A percentile compares a stretch with the other conserved stretches of the same genome.
phyloP scores from a whole-genome alignment of 2,888 invertebrate species.

The Drosophila kanekoi region DNA sequence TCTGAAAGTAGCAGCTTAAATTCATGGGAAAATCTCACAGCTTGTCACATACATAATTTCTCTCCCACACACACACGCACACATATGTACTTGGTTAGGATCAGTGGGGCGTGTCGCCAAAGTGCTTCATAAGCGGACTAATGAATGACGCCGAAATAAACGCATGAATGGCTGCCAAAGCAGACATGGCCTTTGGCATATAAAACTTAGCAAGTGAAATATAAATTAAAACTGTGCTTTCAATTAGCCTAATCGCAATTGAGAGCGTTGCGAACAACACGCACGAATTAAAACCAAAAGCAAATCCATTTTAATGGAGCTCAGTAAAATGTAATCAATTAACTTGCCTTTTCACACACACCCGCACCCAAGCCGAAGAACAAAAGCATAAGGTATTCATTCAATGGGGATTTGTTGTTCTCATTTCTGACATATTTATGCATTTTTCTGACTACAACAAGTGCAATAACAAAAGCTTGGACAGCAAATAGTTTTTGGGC shows the following conservation, averaged over 20 bases:
- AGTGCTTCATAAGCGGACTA: conserved; percentile 51
- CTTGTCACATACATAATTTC: neutral
- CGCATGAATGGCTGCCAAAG: conserved; percentile 47
- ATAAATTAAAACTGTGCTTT: conserved; percentile 27
- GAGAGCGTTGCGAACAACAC: conserved; percentile 25
- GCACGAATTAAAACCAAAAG: conserved; percentile 38
- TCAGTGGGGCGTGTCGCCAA: conserved; percentile 34
- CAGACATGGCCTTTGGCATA: conserved; percentile 8
- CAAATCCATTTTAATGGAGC: conserved; percentile 24
- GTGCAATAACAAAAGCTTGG: conserved; percentile 3
- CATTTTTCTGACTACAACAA: conserved; percentile 8
- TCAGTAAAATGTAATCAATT: conserved; percentile 56
- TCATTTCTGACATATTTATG: conserved; percentile 26
- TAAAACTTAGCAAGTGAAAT: conserved; percentile 6
- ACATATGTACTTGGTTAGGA: neutral
- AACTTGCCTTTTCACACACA: conserved; percentile 25
- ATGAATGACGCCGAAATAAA: conserved; percentile 44
- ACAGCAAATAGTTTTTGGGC: conserved; percentile 38
- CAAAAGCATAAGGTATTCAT: conserved; percentile 18
- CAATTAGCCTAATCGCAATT: conserved; percentile 40
- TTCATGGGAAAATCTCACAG: conserved; percentile 8
- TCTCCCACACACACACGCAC: too few relatives aligned
- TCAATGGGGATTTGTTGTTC: conserved; percentile 30
- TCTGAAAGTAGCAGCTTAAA: neutral
- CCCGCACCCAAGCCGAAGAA: conserved; percentile 16